Conservation (phyloP, 2,113 vertebrate genomes). For the Tauraco erythrolophus region DNA sequence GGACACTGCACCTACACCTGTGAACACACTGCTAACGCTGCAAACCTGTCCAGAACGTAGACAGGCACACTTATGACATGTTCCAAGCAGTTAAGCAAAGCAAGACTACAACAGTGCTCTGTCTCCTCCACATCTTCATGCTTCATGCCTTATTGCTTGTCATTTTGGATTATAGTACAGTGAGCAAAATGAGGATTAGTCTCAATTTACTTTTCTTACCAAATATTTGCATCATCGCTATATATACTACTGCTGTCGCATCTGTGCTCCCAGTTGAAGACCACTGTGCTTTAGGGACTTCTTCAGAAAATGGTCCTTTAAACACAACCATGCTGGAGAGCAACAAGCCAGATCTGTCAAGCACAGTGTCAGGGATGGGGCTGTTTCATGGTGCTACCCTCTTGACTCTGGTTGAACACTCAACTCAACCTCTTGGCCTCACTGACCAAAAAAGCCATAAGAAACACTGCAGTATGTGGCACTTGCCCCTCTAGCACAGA, state of each 20-base stretch:
- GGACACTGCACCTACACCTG: not conserved
- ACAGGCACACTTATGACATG: rapidly evolving
- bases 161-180: not conserved
- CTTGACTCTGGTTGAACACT: not conserved
- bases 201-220: not conserved
- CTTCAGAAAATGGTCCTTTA: not conserved
- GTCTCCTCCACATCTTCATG: not conserved
- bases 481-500: not conserved
- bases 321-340: not conserved
- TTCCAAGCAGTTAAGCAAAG: not conserved
- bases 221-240: not conserved
- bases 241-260: not conserved
- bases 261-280: not conserved
- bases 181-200: not conserved
- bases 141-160: not conserved
- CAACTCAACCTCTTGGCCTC: not conserved
- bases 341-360: not conserved
- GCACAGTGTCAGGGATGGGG: rapidly evolving
- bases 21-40: not conserved
- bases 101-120: not conserved
- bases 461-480: not conserved
- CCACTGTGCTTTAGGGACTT: not conserved
- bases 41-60: not conserved
- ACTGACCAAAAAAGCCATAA: rapidly evolving
- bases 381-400: not conserved